A percentile compares a stretch with the other conserved stretches of the same genome.
phyloP scores from a whole-genome alignment of 2,113 vertebrate genomes.

The Laticauda colubrina region DNA sequence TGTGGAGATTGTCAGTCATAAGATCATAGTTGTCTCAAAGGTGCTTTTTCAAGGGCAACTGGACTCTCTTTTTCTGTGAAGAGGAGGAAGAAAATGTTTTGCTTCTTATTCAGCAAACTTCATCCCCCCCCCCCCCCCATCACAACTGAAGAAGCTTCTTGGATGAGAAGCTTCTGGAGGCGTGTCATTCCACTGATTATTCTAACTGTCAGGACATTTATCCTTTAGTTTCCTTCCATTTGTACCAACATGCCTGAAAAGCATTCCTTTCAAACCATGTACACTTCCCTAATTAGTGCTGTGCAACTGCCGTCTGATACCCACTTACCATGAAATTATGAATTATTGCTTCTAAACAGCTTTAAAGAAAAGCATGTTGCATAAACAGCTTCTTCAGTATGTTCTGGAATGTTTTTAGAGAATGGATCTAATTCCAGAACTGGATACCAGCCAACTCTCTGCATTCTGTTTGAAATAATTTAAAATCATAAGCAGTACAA shows the following conservation, averaged over 20 bases:
- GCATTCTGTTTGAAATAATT: neutral
- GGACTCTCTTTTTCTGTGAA: too few relatives aligned
- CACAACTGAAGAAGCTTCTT: neutral
- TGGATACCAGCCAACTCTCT: neutral
- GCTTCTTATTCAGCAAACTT: too few relatives aligned
- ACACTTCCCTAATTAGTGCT: neutral
- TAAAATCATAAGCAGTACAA: neutral
- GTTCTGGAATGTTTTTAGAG: neutral
- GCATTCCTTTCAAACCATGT: neutral
- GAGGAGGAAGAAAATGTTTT: too few relatives aligned
- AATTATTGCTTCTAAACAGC: neutral
- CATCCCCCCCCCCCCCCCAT: neutral
- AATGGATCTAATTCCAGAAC: neutral
- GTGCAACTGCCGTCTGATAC: neutral
- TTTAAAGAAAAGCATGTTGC: neutral
- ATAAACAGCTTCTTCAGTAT: neutral
- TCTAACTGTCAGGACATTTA: neutral
- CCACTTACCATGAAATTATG: neutral
- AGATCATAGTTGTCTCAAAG: neutral
- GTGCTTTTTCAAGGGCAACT: neutral
- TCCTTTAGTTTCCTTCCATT: neutral
- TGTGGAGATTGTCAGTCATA: neutral
- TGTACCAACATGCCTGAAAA: neutral
- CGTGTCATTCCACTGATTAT: neutral
- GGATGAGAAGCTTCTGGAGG: neutral